Evolutionary conservation across 2,888 invertebrate species (phyloP), one percentile per base, ranked within the genome.

Genomic region (Drosophila subsilvestris): DNA sequence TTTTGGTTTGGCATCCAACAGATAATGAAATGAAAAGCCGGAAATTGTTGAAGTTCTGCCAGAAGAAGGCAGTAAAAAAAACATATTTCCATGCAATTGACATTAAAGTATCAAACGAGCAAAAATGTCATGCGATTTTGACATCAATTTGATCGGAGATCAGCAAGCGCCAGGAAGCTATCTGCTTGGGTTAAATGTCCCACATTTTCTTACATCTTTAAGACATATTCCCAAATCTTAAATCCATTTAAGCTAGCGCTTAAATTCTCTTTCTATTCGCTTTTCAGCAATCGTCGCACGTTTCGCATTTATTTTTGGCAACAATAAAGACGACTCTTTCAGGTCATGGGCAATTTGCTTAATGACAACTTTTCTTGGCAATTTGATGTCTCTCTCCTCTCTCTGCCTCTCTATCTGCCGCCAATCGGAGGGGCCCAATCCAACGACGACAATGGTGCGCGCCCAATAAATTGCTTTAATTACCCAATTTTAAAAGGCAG

Each of bases 381-480:
- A 75, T 67, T 62, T 55, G 27, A 51, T 49, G 65, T 44, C 29
- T 10, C 20, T 8, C 22, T 27, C 22, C 42, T 43, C 32, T 25
- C 25, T 25, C 44, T 55, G 9, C 37, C 22, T 22, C 10, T 10
- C 20, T 53, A n/a, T 14, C 42, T 25, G 20, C n/a, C n/a, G n/a
- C 25, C 17, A 10, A 25, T 25, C 25, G n/a, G 27, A 29, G 4
- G 18, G 4, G 18, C 54, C 32, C 74, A 63, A 70, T 42, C 51
- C 74, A 42, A 43, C 75, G 37, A 9, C 45, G 44, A 50, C 67
- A 25, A 61, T 32, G 45, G 27, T 44, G 45, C 69, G 59, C 72
- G 68, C 74, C 69, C 88, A 85, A 90, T 87, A 90, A 90, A 87
- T 90, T 89, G 88, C 77, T 82, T 89, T 90, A 87, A 87, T 87